Conservation (phyloP, 2,797 vertebrate species). For the Catamblyrhynchus diadema region DNA sequence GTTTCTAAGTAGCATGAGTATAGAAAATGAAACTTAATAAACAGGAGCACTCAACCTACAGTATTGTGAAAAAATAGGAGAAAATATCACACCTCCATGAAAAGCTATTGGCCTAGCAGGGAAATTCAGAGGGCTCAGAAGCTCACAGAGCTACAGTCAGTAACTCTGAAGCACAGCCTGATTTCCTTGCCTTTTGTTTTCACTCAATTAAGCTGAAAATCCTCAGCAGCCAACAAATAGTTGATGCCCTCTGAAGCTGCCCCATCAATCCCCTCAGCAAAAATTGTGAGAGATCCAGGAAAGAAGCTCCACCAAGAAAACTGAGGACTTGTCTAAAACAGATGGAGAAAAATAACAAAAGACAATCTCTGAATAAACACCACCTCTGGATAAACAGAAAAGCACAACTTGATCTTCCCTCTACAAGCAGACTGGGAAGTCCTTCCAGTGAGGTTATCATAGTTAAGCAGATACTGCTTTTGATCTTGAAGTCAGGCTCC, state of each 20-base stretch:
- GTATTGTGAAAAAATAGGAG: background rate
- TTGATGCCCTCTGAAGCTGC: background rate
- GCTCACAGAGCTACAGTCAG: background rate
- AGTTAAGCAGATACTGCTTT: background rate
- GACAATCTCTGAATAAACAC: background rate
- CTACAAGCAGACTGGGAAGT: background rate
- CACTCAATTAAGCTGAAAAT: background rate
- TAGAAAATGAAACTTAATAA: background rate
- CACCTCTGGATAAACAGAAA: background rate
- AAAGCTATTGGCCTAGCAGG: background rate
- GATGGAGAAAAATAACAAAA: background rate
- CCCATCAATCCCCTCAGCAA: background rate
- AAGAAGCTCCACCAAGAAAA: background rate
- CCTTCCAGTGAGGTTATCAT: background rate
- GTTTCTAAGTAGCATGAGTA: background rate
- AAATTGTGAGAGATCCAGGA: background rate
- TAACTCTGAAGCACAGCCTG: background rate
- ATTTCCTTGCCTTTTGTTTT: background rate
- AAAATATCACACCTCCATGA: background rate
- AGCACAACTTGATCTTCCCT: background rate
- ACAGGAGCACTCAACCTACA: background rate
- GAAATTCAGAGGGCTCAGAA: background rate
- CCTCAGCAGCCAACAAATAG: background rate
- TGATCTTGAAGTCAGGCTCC: background rate
- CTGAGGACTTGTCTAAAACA: background rate